Evolutionary conservation across 2,797 vertebrate species (phyloP).

Genomic region (Hybognathus amarus): DNA sequence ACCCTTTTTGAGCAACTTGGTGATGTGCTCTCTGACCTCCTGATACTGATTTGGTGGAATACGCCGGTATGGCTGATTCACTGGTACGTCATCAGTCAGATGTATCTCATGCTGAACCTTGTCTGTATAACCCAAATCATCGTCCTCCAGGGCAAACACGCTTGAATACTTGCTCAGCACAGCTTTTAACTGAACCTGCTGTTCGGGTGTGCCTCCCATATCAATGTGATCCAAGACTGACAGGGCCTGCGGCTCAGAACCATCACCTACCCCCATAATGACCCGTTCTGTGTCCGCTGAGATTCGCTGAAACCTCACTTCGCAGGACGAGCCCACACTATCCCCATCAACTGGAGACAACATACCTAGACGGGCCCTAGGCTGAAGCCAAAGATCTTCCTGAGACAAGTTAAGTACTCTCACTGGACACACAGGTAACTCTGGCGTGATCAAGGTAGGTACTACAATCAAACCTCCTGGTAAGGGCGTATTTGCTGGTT

Average conservation of each 20-base stretch:
- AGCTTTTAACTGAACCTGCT: not conserved
- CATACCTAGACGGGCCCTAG: not conserved
- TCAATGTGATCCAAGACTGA: not conserved
- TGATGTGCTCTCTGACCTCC: too few relatives aligned
- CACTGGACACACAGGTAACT: not conserved
- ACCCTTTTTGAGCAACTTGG: too few relatives aligned
- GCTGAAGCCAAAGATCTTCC: conserved; percentile 21
- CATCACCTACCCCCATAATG: not conserved
- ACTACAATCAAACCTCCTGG: too few relatives aligned
- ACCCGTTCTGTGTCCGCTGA: conserved; percentile 6
- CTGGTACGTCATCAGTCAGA: not conserved
- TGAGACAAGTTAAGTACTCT: conserved; percentile 19
- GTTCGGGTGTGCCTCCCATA: not conserved
- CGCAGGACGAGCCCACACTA: not conserved
- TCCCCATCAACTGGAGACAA: not conserved
- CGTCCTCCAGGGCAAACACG: not conserved
- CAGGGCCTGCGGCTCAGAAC: not conserved
- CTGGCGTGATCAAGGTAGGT: too few relatives aligned
- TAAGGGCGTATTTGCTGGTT: too few relatives aligned
- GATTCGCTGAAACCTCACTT: conserved; percentile 21
- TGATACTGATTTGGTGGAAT: too few relatives aligned
- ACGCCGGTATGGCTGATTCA: not conserved
- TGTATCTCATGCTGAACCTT: conserved; percentile 6
- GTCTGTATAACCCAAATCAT: conserved; percentile 26
- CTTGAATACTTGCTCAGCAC: not conserved